A percentile compares a stretch with the other conserved stretches of the same genome.
Conservation (phyloP, 2,797 vertebrate genomes). For the Acrocephalus scirpaceus region DNA sequence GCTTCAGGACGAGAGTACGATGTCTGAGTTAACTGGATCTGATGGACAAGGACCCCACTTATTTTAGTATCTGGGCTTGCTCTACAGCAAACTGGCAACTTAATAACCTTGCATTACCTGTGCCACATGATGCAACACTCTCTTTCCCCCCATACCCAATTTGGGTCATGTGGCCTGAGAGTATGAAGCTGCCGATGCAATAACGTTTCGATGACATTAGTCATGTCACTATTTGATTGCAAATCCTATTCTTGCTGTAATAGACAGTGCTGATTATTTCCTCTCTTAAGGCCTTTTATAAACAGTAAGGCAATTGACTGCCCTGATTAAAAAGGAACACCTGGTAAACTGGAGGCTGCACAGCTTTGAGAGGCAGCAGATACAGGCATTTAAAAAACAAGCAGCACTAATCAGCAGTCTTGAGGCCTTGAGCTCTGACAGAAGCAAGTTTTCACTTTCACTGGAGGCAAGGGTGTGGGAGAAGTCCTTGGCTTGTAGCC, state of each 20-base stretch:
- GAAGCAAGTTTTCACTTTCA: neutral
- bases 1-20: neutral
- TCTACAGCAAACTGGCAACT: neutral
- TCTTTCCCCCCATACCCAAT: neutral
- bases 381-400: neutral
- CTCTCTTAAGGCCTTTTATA: slow-evolving; percentile 50
- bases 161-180: neutral
- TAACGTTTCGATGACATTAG: neutral
- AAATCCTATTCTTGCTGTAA: slow-evolving; percentile 21
- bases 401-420: neutral
- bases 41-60: neutral
- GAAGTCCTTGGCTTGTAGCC: neutral
- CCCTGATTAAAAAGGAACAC: slow-evolving; percentile 58
- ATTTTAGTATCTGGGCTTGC: neutral
- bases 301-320: slow-evolving; percentile 22
- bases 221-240: slow-evolving; percentile 23
- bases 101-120: neutral
- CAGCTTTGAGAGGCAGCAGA: neutral
- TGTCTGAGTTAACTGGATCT: neutral
- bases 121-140: rapidly evolving
- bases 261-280: slow-evolving; percentile 51
- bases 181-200: neutral
- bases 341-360: slow-evolving; percentile 24
- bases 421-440: neutral
- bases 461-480: neutral